A percentile compares a stretch with the other conserved stretches of the same genome.
Evolutionary conservation across 2,797 vertebrate species (phyloP).

Genomic region (Sebastes reedi): DNA sequence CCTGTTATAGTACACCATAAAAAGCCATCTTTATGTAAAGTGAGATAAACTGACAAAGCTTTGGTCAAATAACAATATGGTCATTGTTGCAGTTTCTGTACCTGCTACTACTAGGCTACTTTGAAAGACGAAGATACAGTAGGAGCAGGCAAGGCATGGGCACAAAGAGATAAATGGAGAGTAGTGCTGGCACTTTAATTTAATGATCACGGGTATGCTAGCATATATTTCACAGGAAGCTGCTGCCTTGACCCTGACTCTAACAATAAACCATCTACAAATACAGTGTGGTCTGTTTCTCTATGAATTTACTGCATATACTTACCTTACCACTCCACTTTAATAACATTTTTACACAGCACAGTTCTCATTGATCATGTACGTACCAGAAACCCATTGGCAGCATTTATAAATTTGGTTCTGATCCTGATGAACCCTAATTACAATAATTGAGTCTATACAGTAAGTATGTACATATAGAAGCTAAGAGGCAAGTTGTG

Average conservation of each 20-base stretch:
- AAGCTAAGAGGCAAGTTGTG: neutral
- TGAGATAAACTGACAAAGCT: neutral
- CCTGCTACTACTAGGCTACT: neutral
- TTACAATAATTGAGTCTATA: neutral
- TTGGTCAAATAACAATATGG: neutral
- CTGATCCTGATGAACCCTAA: neutral
- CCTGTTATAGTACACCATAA: neutral
- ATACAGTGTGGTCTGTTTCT: neutral
- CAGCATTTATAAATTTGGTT: neutral
- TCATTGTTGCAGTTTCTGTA: neutral
- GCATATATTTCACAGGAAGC: slow-evolving; percentile 1
- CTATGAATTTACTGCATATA: neutral
- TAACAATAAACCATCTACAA: neutral
- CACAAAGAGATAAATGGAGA: neutral
- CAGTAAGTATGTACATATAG: neutral
- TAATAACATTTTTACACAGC: neutral
- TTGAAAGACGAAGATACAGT: neutral
- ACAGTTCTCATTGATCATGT: neutral
- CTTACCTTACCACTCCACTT: neutral
- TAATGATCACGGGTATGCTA: neutral
- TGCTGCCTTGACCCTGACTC: neutral
- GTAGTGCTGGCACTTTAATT: neutral
- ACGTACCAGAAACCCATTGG: neutral
- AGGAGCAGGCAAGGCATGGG: neutral
- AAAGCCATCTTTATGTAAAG: neutral